Percentiles rank a stretch among this genome's conserved stretches.
Evolutionary conservation across 2,113 vertebrate genomes (phyloP).

Genomic region (Sinocyclocheilus grahami): DNA sequence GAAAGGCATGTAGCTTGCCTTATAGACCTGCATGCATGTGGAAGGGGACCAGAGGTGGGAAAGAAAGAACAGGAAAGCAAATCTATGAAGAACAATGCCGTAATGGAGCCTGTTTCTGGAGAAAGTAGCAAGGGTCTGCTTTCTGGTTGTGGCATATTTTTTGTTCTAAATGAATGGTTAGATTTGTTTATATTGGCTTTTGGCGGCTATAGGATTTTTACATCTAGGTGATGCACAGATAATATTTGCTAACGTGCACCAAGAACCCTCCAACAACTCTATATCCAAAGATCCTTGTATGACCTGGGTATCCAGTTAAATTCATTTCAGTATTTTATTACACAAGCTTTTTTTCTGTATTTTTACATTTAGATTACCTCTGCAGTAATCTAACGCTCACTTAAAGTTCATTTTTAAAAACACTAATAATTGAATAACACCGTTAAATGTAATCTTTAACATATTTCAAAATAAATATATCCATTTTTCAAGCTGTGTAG

Average conservation of each 20-base stretch:
- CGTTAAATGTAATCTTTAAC: too few relatives aligned
- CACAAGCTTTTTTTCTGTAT: too few relatives aligned
- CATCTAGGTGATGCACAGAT: not conserved
- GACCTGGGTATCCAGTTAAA: too few relatives aligned
- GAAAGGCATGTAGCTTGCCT: slow-evolving; percentile 35
- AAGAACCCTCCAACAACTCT: not conserved
- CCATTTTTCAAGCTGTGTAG: too few relatives aligned
- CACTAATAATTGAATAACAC: too few relatives aligned
- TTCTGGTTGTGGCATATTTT: slow-evolving; percentile 33
- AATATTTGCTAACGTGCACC: slow-evolving; percentile 14
- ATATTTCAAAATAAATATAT: too few relatives aligned
- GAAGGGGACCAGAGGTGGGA: slow-evolving; percentile 56
- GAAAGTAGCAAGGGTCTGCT: slow-evolving; percentile 41
- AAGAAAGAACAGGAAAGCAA: slow-evolving; percentile 61
- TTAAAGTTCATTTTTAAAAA: too few relatives aligned
- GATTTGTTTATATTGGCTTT: not conserved
- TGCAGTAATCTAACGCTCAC: too few relatives aligned
- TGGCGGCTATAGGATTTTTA: not conserved
- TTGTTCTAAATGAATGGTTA: slow-evolving; percentile 27
- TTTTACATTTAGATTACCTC: too few relatives aligned
- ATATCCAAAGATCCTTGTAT: too few relatives aligned
- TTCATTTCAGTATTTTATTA: too few relatives aligned
- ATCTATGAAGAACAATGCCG: slow-evolving; percentile 70
- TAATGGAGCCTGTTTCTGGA: slow-evolving; percentile 59
- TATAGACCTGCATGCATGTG: slow-evolving; percentile 40